Conservation (phyloP, 2,113 vertebrate genomes). For the Deroptyus accipitrinus region DNA sequence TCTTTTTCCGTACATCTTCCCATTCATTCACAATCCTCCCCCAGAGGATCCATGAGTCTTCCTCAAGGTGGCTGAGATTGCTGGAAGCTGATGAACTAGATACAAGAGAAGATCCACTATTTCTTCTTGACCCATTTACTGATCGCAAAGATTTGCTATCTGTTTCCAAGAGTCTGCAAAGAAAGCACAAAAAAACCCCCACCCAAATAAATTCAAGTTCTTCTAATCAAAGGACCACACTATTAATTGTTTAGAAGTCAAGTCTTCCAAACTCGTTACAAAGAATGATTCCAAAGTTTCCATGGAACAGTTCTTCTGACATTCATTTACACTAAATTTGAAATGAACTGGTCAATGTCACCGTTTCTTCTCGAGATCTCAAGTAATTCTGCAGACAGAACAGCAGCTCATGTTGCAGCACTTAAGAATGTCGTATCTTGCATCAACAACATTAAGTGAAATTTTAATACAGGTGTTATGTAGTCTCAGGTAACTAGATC, state of each 20-base stretch:
- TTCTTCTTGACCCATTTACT: conserved; percentile 94
- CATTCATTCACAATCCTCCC: conserved; percentile 97
- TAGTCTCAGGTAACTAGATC: neutral
- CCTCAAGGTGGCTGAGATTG: conserved; percentile 97
- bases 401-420: neutral
- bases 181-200: neutral
- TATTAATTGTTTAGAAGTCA: neutral
- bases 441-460: neutral
- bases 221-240: neutral
- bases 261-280: neutral
- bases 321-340: neutral
- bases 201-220: neutral
- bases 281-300: neutral
- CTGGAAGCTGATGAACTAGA: conserved; percentile 98
- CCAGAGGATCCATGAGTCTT: conserved; percentile 97
- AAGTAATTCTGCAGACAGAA: neutral
- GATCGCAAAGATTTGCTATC: conserved; percentile 95
- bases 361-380: neutral
- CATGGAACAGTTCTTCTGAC: neutral
- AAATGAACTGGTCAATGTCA: neutral
- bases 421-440: neutral
- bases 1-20: conserved; percentile 97
- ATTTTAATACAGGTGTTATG: neutral
- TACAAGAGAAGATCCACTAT: conserved; percentile 95
- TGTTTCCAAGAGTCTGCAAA: conserved; percentile 90